Conservation (phyloP, 2,888 invertebrate species). For the Amaurobius ferox region DNA sequence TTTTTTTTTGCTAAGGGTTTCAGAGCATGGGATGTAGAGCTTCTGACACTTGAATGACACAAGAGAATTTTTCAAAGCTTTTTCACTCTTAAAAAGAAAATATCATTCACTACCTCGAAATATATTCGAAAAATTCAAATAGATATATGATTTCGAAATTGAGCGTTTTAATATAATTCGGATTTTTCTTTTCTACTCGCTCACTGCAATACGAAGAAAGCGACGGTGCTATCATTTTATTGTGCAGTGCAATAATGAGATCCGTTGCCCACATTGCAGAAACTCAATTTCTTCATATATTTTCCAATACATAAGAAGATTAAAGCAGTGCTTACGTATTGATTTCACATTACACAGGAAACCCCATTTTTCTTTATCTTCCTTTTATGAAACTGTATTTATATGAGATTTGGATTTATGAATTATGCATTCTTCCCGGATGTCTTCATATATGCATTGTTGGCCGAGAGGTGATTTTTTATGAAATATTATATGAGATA, state of each 20-base stretch:
- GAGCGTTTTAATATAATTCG: background rate
- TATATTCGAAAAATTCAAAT: background rate
- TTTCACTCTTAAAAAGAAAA: background rate
- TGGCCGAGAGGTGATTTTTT: too few relatives aligned
- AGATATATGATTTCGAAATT: background rate
- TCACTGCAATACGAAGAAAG: too few relatives aligned
- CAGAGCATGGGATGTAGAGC: too few relatives aligned
- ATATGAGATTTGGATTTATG: background rate
- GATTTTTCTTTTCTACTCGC: background rate
- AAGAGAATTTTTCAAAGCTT: too few relatives aligned
- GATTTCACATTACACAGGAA: slow-evolving; percentile 1
- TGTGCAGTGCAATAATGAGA: background rate
- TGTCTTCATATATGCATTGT: too few relatives aligned
- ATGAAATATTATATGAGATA: too few relatives aligned
- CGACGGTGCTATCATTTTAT: too few relatives aligned
- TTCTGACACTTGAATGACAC: too few relatives aligned
- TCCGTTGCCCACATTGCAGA: background rate
- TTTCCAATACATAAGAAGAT: slow-evolving; percentile 4
- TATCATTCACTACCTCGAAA: background rate
- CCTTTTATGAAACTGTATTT: background rate
- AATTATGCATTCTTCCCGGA: too few relatives aligned
- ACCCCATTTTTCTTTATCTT: background rate
- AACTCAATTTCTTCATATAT: background rate
- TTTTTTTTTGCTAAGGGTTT: too few relatives aligned
- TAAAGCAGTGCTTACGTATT: background rate